Base-by-base conservation (phyloP, 2,797 vertebrate species). In the Malacoctenus gilli region DNA sequence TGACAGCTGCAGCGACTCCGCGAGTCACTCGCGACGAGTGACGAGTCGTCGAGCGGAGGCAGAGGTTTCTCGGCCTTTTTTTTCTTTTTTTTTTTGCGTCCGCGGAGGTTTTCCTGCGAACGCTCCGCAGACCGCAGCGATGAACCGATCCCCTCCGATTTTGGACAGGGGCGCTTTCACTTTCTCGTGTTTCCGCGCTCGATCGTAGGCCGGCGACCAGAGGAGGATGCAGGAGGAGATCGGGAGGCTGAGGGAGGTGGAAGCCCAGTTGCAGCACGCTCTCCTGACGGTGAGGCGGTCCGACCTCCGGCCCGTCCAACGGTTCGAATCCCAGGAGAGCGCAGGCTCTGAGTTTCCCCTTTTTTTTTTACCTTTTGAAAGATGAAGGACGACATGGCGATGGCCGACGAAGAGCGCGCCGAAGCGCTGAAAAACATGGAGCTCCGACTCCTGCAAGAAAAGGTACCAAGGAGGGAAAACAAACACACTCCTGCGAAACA, bases 191-290 rank as follows among this genome's bases (percentile, higher is more conserved):
- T 28, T 4, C 25, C 9, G 5, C 25, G 9, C 6, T 9, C 6
- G 6, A 9, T 28, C 9, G 25, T 20, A 72, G 68, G 25, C 15
- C 19, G 64, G 62, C 34, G 94, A 96, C 68, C 93, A 94, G 43
- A 77, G 85, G 34, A 82, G 89, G 79, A 92, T 94, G 68, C 89
- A 92, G 39, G 83, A 86, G 21, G 92, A 94, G 58, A 71, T 93
- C 61, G 93, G 77, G 76, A 89, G 76, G 67, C 89, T 93, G 48
- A 86, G 89, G 51, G 92, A 91, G 64, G 90, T 68, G 72, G 94
- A 94, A 83, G 72, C 79, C 15, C 80, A 90, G 56, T 85, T 95
- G 91, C 93, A 97, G 59, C 91, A 93, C 77, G 93, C 96, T 68
- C 85, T 96, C 32, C 78, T 11, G 86, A 92, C 39, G 93, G 92